Evolutionary conservation across 2,797 vertebrate genomes (phyloP).

Genomic region (Pangasius mekongensis): DNA sequence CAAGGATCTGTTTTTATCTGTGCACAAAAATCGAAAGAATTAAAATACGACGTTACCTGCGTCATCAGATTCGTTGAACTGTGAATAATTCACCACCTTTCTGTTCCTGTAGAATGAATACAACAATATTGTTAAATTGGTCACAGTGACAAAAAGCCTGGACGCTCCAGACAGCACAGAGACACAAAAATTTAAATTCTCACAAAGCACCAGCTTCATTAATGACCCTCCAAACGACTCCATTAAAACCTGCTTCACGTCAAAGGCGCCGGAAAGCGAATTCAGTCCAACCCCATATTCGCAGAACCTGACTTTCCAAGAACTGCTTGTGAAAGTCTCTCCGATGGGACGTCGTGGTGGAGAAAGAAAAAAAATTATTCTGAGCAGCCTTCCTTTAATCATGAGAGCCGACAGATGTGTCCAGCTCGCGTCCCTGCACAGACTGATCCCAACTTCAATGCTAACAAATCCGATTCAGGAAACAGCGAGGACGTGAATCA

Average conservation of each 20-base stretch:
- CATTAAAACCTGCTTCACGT: background rate
- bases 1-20: background rate
- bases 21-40: background rate
- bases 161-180: background rate
- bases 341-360: background rate
- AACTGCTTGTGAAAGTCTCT: background rate
- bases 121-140: background rate
- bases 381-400: background rate
- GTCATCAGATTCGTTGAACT: slow-evolving; percentile 98
- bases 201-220: background rate
- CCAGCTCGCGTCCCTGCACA: background rate
- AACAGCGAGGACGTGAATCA: background rate
- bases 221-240: background rate
- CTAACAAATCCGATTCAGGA: background rate
- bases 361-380: background rate
- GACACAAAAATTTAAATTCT: too few species aligned
- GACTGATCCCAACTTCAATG: background rate
- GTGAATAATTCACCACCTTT: slow-evolving; percentile 99
- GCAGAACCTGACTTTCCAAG: background rate
- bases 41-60: slow-evolving; percentile 78
- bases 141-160: background rate
- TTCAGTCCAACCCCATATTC: background rate
- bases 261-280: background rate
- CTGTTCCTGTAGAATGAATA: slow-evolving; percentile 87
- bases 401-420: background rate